Evolutionary conservation across 2,113 vertebrate genomes (phyloP), one percentile per base, ranked within the genome.

Genomic region (Perca fluviatilis): DNA sequence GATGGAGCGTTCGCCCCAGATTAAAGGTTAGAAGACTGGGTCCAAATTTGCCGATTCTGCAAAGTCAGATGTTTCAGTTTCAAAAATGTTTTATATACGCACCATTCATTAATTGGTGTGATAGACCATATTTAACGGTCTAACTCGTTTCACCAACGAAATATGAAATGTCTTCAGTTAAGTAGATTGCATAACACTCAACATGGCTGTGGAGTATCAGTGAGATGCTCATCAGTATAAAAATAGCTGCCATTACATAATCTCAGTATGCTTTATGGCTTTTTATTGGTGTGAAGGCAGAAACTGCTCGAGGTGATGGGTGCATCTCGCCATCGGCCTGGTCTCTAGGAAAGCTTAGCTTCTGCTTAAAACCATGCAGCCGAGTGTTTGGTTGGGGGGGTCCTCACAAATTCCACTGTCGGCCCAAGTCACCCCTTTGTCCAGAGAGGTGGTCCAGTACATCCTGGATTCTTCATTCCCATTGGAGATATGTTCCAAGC

Each of bases 401-500:
- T 50, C 58, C 5, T 63, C 53, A 46, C 36, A 15, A 1, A 21
- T 27, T 16, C 54, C 51, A 3, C 12, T 6, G 1, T 56, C 19
- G 1, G 64, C 30, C 56, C 47, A 30, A 30, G n/a, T 69, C 36
- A 3, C 33, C 18, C 47, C 23, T 36, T 2, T 27, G 1, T 21
- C 56, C 30, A 46, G 27, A 9, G 88, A 90, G 80, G 77, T 3
- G 0, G 80, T 82, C 23, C 84, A 72, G 69, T 90, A 95, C 0
- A 93, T 12, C 11, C 9, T 86, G 86, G 94, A 92, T 19, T 94
- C 95, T 1, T 23, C 36, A 21, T 58, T 16, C 79, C 90, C 83
- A 0, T 5, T 77, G 82, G 85, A 85, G n/a, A 90, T 73, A 73
- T 92, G 92, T n/a, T 80, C 0, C 0, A 93, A 95, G 51, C 89